Evolutionary conservation across 2,888 invertebrate genomes (phyloP).

Genomic region (Myopa tessellatipennis): DNA sequence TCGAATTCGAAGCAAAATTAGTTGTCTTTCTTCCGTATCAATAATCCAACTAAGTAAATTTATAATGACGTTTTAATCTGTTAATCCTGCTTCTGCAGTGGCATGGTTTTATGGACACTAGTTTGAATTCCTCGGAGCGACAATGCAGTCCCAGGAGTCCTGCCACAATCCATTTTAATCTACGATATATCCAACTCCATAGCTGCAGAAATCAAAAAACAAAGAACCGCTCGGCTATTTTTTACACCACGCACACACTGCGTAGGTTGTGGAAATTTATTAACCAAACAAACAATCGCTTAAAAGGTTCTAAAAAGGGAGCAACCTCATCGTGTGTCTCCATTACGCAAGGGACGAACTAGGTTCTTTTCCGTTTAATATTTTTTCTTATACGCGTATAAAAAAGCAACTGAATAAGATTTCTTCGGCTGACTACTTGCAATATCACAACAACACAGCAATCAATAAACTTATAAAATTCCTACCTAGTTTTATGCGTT

Average conservation of each 20-base stretch:
- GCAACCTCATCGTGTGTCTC: not conserved
- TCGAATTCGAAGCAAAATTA: not conserved
- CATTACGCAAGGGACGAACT: constrained; percentile 10
- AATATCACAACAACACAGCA: constrained; percentile 13
- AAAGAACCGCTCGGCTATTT: not conserved
- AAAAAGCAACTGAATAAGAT: not conserved
- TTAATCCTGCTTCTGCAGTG: not conserved
- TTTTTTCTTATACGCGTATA: not conserved
- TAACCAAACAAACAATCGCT: constrained; percentile 39
- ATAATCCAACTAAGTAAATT: not conserved
- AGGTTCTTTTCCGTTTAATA: not conserved
- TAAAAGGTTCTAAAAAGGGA: constrained; percentile 9
- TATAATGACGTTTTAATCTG: not conserved
- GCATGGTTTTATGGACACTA: not conserved
- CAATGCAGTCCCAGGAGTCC: no score
- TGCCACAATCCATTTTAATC: no score
- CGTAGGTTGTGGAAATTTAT: constrained; percentile 32
- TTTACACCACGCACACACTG: constrained; percentile 5
- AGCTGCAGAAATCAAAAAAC: no score
- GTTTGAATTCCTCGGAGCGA: no score
- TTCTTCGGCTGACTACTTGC: constrained; percentile 10
- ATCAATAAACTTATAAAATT: constrained; percentile 25
- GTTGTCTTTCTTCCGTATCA: not conserved
- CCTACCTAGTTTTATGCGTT: not conserved
- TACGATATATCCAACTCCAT: no score